Evolutionary conservation across 2,113 vertebrate species (phyloP).

Genomic region (Podocnemis expansa): DNA sequence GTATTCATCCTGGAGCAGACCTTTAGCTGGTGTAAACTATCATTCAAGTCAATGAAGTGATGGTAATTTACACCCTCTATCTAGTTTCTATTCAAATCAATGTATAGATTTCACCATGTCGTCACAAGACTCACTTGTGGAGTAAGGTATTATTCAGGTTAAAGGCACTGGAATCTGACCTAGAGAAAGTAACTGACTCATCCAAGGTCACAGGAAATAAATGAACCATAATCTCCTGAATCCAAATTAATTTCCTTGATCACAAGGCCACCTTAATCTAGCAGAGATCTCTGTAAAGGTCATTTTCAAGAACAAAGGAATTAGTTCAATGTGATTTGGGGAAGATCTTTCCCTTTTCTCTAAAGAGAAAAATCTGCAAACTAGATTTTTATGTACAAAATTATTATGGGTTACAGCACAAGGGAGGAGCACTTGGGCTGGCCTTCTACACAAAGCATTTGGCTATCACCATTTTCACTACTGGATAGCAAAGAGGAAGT

Average conservation of each 20-base stretch:
- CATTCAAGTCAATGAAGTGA: accelerated
- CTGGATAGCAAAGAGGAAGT: neutral
- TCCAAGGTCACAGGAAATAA: neutral
- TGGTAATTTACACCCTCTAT: too few relatives aligned
- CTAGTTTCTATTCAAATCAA: neutral
- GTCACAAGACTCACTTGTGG: neutral
- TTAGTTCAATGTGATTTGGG: neutral
- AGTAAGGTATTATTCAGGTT: neutral
- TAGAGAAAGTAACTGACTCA: neutral
- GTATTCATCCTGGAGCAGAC: accelerated
- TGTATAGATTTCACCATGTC: neutral
- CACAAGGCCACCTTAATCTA: neutral
- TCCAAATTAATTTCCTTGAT: neutral
- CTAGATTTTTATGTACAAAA: accelerated
- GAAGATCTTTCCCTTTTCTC: too few relatives aligned
- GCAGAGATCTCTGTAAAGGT: neutral
- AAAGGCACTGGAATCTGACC: neutral
- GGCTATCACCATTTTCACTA: neutral
- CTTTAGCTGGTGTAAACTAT: accelerated
- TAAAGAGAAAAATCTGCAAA: neutral
- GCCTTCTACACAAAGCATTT: neutral
- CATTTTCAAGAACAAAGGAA: neutral
- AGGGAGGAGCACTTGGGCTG: accelerated
- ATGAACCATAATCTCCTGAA: neutral
- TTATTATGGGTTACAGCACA: accelerated